phyloP scores from a whole-genome alignment of 2,797 vertebrate species.

The Knipowitschia caucasica region DNA sequence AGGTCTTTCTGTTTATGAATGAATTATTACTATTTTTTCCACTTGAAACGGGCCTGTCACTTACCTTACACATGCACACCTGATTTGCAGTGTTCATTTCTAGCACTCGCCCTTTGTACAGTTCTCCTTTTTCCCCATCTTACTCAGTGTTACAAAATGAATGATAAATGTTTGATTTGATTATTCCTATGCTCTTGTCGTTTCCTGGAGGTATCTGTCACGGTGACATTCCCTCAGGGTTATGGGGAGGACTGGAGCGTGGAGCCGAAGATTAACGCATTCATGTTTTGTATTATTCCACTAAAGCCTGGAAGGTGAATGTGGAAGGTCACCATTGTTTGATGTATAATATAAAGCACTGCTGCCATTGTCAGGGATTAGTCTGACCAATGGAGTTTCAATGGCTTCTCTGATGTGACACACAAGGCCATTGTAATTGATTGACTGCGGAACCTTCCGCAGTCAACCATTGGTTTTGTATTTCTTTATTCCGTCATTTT shows the following conservation, averaged over 20 bases:
- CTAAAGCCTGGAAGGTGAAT: slow-evolving; percentile 64
- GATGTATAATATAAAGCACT: slow-evolving; percentile 49
- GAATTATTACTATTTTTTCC: slow-evolving; percentile 61
- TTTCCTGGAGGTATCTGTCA: slow-evolving; percentile 49
- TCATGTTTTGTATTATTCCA: slow-evolving; percentile 64
- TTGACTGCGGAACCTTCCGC: too few species aligned
- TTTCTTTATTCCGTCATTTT: too few species aligned
- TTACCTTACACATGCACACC: slow-evolving; percentile 51
- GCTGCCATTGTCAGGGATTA: slow-evolving; percentile 55
- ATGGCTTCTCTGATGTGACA: slow-evolving; percentile 19
- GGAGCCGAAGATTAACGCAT: slow-evolving; percentile 60
- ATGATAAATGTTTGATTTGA: slow-evolving; percentile 65
- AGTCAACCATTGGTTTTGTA: too few species aligned
- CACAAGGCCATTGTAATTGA: slow-evolving; percentile 1
- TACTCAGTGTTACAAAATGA: slow-evolving; percentile 63
- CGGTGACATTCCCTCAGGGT: slow-evolving; percentile 63
- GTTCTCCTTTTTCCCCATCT: slow-evolving; percentile 15
- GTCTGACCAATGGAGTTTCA: slow-evolving; percentile 42
- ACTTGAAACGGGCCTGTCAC: slow-evolving; percentile 63
- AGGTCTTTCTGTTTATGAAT: slow-evolving; percentile 43
- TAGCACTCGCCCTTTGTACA: background rate
- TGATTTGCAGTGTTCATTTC: slow-evolving; percentile 37
- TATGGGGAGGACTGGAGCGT: slow-evolving; percentile 52
- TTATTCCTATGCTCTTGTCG: slow-evolving; percentile 52
- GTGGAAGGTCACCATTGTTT: slow-evolving; percentile 61